A percentile compares a stretch with the other conserved stretches of the same genome.
Conservation (phyloP, 2,797 vertebrate genomes). For the Argyrosomus regius region DNA sequence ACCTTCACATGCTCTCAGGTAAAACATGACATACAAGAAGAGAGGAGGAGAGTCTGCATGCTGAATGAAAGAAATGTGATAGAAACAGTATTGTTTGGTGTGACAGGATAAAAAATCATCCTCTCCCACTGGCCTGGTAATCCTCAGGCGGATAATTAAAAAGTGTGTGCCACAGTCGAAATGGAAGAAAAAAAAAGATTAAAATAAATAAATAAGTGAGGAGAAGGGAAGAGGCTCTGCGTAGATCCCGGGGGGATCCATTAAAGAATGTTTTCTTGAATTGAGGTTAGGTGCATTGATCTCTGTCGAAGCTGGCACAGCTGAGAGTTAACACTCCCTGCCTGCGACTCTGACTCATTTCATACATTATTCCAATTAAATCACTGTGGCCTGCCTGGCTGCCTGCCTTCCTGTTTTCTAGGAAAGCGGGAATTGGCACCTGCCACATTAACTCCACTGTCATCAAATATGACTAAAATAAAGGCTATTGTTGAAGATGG, state of each 20-base stretch:
- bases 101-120: slow-evolving; percentile 80
- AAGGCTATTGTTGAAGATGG: slow-evolving; percentile 33
- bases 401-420: slow-evolving; percentile 66
- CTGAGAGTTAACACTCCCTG: slow-evolving; percentile 85
- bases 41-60: slow-evolving; percentile 27
- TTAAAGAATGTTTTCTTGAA: slow-evolving; percentile 90
- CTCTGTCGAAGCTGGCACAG: slow-evolving; percentile 86
- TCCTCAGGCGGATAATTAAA: slow-evolving; percentile 89
- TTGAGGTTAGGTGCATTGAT: slow-evolving; percentile 91
- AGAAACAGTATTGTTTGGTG: slow-evolving; percentile 75
- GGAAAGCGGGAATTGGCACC: slow-evolving; percentile 71
- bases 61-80: slow-evolving; percentile 72
- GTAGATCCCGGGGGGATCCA: slow-evolving; percentile 84
- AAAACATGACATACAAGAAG: slow-evolving; percentile 58
- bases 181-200: slow-evolving; percentile 64
- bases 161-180: slow-evolving; percentile 82
- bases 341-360: slow-evolving; percentile 86
- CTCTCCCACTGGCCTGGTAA: slow-evolving; percentile 79
- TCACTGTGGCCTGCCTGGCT: slow-evolving; percentile 69
- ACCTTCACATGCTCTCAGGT: slow-evolving; percentile 53
- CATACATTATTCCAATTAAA: slow-evolving; percentile 91
- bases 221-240: slow-evolving; percentile 75
- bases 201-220: slow-evolving; percentile 86
- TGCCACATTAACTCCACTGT: slow-evolving; percentile 68
- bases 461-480: slow-evolving; percentile 63